Conservation (phyloP, 2,888 invertebrate species). For the Drosophila rellima region DNA sequence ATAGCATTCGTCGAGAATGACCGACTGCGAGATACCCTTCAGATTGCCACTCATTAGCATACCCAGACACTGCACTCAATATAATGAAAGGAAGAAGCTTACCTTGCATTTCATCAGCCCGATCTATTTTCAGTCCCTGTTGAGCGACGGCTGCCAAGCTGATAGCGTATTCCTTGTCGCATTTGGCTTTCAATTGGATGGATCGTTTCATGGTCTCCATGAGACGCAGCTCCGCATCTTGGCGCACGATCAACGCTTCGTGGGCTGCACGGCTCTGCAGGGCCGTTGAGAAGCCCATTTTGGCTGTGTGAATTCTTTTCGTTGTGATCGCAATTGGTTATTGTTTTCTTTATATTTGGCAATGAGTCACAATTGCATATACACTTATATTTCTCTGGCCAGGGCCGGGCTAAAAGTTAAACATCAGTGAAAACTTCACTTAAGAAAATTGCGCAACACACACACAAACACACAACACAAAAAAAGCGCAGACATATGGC, state of each 20-base stretch:
- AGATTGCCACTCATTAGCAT: no score
- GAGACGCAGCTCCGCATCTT: conserved; percentile 96
- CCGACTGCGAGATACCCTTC: no score
- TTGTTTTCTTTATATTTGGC: conserved; percentile 29
- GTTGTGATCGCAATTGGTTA: conserved; percentile 4
- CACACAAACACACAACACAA: conserved; percentile 28
- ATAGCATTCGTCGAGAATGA: not conserved
- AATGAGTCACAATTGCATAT: conserved; percentile 59
- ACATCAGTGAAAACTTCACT: conserved; percentile 40
- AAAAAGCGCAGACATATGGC: conserved; percentile 62
- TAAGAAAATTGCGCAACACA: conserved; percentile 48
- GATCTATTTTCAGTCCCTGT: conserved; percentile 94
- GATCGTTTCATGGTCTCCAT: conserved; percentile 96
- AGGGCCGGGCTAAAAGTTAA: conserved; percentile 36
- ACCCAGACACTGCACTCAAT: not conserved
- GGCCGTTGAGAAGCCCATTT: conserved; percentile 94
- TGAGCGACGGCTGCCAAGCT: conserved; percentile 92
- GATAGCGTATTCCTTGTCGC: conserved; percentile 95
- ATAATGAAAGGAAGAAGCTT: conserved; percentile 34
- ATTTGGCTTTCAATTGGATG: conserved; percentile 94
- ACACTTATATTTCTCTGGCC: not conserved
- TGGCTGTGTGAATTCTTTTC: conserved; percentile 13
- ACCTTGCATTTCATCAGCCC: conserved; percentile 86
- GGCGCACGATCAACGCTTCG: conserved; percentile 94
- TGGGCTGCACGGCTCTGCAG: conserved; percentile 95